These are phyloP conservation scores for Anableps anableps DNA, from an alignment of 2,797 vertebrate genomes.

Conservation along the genomic window DNA sequence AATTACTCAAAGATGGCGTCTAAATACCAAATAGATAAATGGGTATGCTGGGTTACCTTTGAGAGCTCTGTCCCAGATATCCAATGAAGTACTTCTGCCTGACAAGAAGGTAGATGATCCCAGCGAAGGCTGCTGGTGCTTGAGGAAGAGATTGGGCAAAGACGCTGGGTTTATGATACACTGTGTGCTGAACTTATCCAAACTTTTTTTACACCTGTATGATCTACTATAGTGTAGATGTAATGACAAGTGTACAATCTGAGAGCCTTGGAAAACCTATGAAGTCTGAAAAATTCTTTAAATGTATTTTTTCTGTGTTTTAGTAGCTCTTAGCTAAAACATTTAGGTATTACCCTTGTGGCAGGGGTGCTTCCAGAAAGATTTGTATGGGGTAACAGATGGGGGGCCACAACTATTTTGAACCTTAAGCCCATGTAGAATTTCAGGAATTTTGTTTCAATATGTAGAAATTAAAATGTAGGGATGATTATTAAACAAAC, in stretches of 20 bases:
- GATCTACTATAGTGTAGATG: neutral
- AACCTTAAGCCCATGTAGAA: neutral
- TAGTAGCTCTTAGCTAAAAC: neutral
- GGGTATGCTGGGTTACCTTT: slow-evolving; percentile 83
- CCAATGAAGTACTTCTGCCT: slow-evolving; percentile 97
- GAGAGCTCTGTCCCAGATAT: slow-evolving; percentile 91
- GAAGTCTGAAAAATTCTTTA: neutral
- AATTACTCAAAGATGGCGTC: fast-evolving
- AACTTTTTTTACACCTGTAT: neutral
- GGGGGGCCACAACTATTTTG: neutral
- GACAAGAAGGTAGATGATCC: slow-evolving; percentile 91
- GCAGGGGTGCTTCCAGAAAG: neutral
- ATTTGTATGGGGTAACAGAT: neutral
- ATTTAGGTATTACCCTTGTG: neutral
- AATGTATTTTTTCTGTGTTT: neutral
- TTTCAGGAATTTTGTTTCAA: neutral
- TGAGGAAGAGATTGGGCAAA: slow-evolving; percentile 8
- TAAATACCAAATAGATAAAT: neutral
- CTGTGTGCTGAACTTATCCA: neutral
- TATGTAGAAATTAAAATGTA: neutral
- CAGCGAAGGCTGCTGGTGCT: slow-evolving; percentile 94
- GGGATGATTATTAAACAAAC: no score
- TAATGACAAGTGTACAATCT: neutral
- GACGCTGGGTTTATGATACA: neutral
- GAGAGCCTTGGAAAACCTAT: neutral